These are phyloP conservation scores for Sebastes jordani DNA, from an alignment of 2,797 vertebrate genomes.

Conservation along the genomic window DNA sequence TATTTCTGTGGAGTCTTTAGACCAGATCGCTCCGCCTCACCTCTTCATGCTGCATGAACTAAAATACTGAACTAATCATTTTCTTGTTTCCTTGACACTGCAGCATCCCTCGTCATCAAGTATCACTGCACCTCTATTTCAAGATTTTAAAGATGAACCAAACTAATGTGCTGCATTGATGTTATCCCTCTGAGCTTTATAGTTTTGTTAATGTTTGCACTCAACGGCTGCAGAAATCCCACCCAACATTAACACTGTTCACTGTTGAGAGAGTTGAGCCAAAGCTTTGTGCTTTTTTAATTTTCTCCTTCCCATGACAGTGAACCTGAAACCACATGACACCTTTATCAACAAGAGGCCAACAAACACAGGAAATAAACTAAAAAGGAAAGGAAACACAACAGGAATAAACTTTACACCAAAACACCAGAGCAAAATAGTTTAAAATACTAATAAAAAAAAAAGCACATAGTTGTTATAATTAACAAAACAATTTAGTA, in stretches of 20 bases:
- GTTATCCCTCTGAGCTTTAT: background rate
- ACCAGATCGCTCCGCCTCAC: background rate
- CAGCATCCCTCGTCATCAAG: background rate
- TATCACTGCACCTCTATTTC: background rate
- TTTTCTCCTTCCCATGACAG: background rate
- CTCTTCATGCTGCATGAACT: background rate
- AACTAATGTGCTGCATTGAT: background rate
- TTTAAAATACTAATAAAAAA: background rate
- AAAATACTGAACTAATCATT: background rate
- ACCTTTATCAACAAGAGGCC: background rate
- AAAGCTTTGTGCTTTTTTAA: background rate
- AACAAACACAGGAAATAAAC: slow-evolving; percentile 22
- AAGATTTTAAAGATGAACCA: background rate
- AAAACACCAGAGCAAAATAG: background rate
- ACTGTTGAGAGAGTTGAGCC: background rate
- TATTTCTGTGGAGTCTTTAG: background rate
- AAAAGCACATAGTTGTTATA: background rate
- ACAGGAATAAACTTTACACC: background rate
- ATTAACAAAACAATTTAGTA: background rate
- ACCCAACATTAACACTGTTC: background rate
- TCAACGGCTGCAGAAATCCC: background rate
- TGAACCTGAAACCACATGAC: slow-evolving; percentile 31
- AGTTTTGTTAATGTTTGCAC: background rate
- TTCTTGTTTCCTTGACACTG: background rate
- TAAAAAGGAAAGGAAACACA: background rate